A percentile compares a stretch with the other conserved stretches of the same genome.
Evolutionary conservation across 1,140 invertebrate genomes (phyloP).

Genomic region (Melipona quadrifasciata): DNA sequence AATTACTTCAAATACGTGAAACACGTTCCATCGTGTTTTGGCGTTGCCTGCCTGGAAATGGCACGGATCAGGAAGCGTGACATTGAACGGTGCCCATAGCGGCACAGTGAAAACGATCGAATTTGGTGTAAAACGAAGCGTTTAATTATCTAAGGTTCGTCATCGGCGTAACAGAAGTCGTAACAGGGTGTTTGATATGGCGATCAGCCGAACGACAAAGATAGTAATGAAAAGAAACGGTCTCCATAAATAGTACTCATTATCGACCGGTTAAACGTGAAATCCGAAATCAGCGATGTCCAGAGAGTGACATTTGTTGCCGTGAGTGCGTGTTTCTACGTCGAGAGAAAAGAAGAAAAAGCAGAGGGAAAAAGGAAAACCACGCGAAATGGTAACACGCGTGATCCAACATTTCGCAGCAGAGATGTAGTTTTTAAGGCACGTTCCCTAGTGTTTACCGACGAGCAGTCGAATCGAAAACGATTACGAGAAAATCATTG

Average conservation of each 20-base stretch:
- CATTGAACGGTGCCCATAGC: conserved; percentile 26
- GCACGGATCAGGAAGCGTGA: conserved; percentile 30
- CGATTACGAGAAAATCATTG: conserved; percentile 27
- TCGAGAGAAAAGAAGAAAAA: no score
- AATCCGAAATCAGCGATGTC: conserved; percentile 30
- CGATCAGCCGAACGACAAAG: conserved; percentile 11
- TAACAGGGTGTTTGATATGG: conserved; percentile 26
- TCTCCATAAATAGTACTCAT: conserved; percentile 38
- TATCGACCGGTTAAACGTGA: conserved; percentile 45
- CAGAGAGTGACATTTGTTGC: conserved; percentile 20
- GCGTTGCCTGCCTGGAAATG: not conserved
- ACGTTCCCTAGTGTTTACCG: not conserved
- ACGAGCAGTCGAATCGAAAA: not conserved
- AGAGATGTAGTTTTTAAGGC: conserved; percentile 17
- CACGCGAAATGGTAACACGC: not conserved
- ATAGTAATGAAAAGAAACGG: conserved; percentile 22
- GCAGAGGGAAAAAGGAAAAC: not conserved
- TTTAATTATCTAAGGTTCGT: conserved; percentile 39
- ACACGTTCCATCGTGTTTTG: conserved; percentile 24
- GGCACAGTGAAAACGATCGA: not conserved
- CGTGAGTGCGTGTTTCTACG: not conserved
- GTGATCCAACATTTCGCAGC: not conserved
- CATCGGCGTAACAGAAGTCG: conserved; percentile 27
- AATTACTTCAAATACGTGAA: not conserved
- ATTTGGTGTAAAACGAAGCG: not conserved